phyloP scores from a whole-genome alignment of 2,888 invertebrate species.

The Acrocyrtus sp. region DNA sequence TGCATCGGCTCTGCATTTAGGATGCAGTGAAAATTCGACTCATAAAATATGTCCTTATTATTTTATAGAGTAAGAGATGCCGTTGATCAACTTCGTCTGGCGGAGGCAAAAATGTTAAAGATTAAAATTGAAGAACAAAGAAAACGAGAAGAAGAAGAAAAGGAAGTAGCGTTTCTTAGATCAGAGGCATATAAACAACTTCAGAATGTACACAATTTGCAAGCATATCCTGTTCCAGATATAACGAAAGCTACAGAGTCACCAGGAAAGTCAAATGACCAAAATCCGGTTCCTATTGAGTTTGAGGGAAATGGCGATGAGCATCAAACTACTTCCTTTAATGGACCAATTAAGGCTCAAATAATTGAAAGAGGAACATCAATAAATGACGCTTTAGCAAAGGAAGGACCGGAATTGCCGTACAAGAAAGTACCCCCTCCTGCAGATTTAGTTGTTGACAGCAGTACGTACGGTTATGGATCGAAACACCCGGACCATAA shows the following conservation, averaged over 20 bases:
- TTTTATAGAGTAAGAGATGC: slow-evolving; percentile 58
- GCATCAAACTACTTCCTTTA: neutral
- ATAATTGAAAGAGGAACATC: slow-evolving; percentile 27
- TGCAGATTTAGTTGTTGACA: slow-evolving; percentile 43
- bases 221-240: slow-evolving; percentile 55
- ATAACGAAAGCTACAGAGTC: neutral
- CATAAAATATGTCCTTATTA: too few species aligned
- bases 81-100: slow-evolving; percentile 55
- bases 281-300: slow-evolving; percentile 56
- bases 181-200: slow-evolving; percentile 27
- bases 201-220: neutral
- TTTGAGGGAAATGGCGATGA: slow-evolving; percentile 49
- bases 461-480: slow-evolving; percentile 55
- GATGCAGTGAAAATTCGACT: too few species aligned
- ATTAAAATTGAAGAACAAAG: slow-evolving; percentile 29
- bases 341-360: slow-evolving; percentile 30
- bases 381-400: slow-evolving; percentile 12
- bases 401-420: slow-evolving; percentile 31
- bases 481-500: slow-evolving; percentile 62
- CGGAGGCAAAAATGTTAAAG: slow-evolving; percentile 50
- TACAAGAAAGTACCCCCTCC: slow-evolving; percentile 61
- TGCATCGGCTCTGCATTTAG: neutral
- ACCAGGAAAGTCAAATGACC: neutral
- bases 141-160: slow-evolving; percentile 51
- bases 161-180: slow-evolving; percentile 36